Conservation (phyloP, 1,140 invertebrate species). For the Riptortus pedestris region DNA sequence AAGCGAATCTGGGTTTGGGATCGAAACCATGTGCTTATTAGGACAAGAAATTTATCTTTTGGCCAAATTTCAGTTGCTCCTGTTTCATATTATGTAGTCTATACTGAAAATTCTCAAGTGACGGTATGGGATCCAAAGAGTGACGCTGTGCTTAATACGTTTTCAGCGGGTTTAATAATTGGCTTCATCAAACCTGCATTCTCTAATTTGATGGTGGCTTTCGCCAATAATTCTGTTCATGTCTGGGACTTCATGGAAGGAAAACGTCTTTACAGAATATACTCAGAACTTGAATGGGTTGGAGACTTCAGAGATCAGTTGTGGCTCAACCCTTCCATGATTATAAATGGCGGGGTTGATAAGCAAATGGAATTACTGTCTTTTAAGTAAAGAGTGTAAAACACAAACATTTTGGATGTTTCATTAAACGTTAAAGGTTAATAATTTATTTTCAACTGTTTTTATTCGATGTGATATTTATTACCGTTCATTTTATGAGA, state of each 20-base stretch:
- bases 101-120: not conserved
- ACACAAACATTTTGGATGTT: no score
- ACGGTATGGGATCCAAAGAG: conserved; percentile 7
- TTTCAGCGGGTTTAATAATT: not conserved
- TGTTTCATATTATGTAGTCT: not conserved
- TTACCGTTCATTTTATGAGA: no score
- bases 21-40: not conserved
- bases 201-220: not conserved
- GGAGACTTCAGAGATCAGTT: conserved; percentile 9
- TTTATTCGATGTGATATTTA: no score
- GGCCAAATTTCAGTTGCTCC: not conserved
- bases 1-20: not conserved
- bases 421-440: no score
- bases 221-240: not conserved
- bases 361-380: conserved; percentile 2
- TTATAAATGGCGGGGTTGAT: not conserved
- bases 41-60: not conserved
- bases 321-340: conserved; percentile 3
- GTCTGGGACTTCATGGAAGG: not conserved
- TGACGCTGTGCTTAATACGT: not conserved
- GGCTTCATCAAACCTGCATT: conserved; percentile 1
- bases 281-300: not conserved
- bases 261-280: not conserved
- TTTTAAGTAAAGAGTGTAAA: not conserved
- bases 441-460: no score